Conservation (phyloP, 1,140 invertebrate species). For the Pomacea maculata region DNA sequence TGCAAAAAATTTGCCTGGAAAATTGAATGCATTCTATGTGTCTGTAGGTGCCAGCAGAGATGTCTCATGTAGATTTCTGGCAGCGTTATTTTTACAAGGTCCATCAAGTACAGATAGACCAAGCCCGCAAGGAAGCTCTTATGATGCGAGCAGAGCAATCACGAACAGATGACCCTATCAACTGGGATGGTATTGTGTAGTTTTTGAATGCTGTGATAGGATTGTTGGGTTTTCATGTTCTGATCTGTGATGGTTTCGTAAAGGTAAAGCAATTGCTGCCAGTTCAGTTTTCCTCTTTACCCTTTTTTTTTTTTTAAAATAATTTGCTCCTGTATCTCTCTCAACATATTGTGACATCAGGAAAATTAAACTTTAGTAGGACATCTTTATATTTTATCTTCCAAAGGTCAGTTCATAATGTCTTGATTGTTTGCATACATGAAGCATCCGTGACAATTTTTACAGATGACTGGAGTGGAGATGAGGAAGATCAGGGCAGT, state of each 20-base stretch:
- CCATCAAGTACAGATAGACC: constrained; percentile 62
- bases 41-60: constrained; percentile 59
- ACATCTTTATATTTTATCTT: too few relatives aligned
- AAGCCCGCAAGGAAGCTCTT: constrained; percentile 56
- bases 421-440: too few relatives aligned
- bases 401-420: too few relatives aligned
- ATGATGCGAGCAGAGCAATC: constrained; percentile 56
- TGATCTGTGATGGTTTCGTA: too few relatives aligned
- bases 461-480: constrained; percentile 44
- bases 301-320: too few relatives aligned
- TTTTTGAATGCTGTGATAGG: background rate
- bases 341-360: too few relatives aligned
- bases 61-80: constrained; percentile 69
- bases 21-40: constrained; percentile 14
- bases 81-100: constrained; percentile 67
- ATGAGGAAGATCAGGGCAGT: constrained; percentile 34
- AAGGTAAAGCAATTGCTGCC: too few relatives aligned
- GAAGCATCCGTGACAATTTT: background rate
- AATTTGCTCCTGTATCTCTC: too few relatives aligned
- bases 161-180: constrained; percentile 41
- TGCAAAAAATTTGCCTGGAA: background rate
- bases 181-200: constrained; percentile 49
- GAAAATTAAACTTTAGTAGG: too few relatives aligned
- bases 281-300: too few relatives aligned
- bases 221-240: too few relatives aligned